Base-by-base conservation (phyloP, 2,888 invertebrate species). In the Lasiommata megera region DNA sequence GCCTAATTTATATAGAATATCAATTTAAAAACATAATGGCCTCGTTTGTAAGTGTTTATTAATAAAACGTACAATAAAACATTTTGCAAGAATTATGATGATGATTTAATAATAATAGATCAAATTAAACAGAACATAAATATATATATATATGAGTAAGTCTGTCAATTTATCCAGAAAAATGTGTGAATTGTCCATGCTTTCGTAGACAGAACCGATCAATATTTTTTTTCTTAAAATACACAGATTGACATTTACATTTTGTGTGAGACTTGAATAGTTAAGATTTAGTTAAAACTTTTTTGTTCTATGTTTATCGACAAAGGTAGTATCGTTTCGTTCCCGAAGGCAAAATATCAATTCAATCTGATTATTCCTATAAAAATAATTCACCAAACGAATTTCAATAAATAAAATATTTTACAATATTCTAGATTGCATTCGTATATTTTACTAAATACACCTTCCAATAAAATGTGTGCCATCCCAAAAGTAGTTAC, bases 401-500 rank as follows among this genome's bases (percentile, higher is more conserved):
- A 43, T 43, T 43, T 23, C n/a, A 43, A 43, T 43, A 43, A 43
- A 43, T 43, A 43, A 23, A 43, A 18, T 23, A n/a, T 43, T 23
- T 40, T 43, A 41, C 5, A 41, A 41, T 41, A 7, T 23, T 43
- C 41, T 43, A 43, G 18, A 7, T 41, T 23, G 43, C n/a, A 12
- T 18, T 23, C 37, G 31, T 9, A 31, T 7, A 31, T 7, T 9
- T 31, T 8, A 31, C 31, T 31, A 31, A 6, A 7, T 1, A 9
- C 31, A 9, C 31, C 31, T 31, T 6, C 3, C 7, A 31, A 31
- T 6, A 31, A 31, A 31, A 31, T 31, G 5, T 3, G 5, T n/a
- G n/a, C n/a, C n/a, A 5, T 23, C 23, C 23, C 3, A 23, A 23
- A 2, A 3, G 5, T 5, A 3, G 23, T 23, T 3, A 23, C 5